phyloP scores from a whole-genome alignment of 2,797 vertebrate genomes.

The Bradypodion ventrale region DNA sequence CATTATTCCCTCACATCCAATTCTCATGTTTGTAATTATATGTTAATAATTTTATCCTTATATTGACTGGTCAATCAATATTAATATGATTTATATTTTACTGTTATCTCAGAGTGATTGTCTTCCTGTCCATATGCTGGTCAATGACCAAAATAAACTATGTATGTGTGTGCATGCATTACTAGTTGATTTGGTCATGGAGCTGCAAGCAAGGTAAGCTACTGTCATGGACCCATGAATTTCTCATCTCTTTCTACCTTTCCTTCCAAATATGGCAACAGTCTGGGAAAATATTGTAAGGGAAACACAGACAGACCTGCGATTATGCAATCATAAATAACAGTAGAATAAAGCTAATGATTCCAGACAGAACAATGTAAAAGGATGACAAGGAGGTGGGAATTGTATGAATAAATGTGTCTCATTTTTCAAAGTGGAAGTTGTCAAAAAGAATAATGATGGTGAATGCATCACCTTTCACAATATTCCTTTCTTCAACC shows the following conservation, averaged over 20 bases:
- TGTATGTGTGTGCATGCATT: too few species aligned
- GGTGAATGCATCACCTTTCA: not conserved
- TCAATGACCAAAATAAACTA: too few species aligned
- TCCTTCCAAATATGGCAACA: not conserved
- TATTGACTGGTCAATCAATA: too few species aligned
- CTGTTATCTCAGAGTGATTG: too few species aligned
- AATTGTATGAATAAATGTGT: conserved; percentile 40
- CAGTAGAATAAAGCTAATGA: conserved; percentile 32
- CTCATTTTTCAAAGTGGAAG: conserved; percentile 44
- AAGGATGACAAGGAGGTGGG: conserved; percentile 15
- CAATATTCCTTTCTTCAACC: rapidly evolving
- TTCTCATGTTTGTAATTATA: too few species aligned
- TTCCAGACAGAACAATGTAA: conserved; percentile 26
- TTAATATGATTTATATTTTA: too few species aligned
- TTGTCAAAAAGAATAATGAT: conserved; percentile 42
- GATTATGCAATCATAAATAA: not conserved
- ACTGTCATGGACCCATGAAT: not conserved
- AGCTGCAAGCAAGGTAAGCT: not conserved
- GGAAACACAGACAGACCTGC: not conserved
- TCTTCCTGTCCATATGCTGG: too few species aligned
- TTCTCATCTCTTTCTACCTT: not conserved
- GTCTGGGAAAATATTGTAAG: not conserved
- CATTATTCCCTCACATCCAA: too few species aligned
- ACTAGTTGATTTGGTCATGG: not conserved
- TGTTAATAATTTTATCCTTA: too few species aligned